Evolutionary conservation across 2,113 vertebrate genomes (phyloP).

Genomic region (Elachura formosa): DNA sequence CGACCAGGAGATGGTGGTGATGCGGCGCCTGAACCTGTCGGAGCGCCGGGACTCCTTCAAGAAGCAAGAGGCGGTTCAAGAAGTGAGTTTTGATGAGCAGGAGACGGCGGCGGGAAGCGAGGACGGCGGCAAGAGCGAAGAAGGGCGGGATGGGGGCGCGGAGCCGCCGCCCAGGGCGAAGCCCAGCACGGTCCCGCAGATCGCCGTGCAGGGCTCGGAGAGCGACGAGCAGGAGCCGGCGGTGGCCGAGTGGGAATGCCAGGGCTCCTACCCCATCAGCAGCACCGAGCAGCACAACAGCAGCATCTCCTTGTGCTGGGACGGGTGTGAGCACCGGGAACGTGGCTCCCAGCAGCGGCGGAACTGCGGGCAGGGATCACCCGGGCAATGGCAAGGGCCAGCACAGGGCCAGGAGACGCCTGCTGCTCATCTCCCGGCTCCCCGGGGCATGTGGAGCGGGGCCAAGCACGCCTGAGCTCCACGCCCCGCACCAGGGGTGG

Average conservation of each 20-base stretch:
- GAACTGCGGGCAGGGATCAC: background rate
- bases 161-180: slow-evolving; percentile 23
- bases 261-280: slow-evolving; percentile 72
- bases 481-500: accelerated
- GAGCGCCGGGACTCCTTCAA: slow-evolving; percentile 96
- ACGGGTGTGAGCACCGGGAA: background rate
- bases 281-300: background rate
- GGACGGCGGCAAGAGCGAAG: background rate
- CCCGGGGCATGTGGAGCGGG: background rate
- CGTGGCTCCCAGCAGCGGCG: background rate
- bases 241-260: slow-evolving; percentile 62
- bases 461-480: background rate
- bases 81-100: slow-evolving; percentile 93
- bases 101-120: slow-evolving; percentile 41
- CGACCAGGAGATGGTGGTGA: slow-evolving; percentile 87
- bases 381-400: background rate
- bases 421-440: background rate
- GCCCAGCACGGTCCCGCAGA: slow-evolving; percentile 79
- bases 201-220: slow-evolving; percentile 87
- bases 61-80: slow-evolving; percentile 96
- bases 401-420: background rate
- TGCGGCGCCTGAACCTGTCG: slow-evolving; percentile 90
- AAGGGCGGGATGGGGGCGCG: background rate
- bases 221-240: slow-evolving; percentile 67
- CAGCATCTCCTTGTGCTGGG: background rate